Conservation (phyloP, 2,797 vertebrate species). For the Melanitta fusca region DNA sequence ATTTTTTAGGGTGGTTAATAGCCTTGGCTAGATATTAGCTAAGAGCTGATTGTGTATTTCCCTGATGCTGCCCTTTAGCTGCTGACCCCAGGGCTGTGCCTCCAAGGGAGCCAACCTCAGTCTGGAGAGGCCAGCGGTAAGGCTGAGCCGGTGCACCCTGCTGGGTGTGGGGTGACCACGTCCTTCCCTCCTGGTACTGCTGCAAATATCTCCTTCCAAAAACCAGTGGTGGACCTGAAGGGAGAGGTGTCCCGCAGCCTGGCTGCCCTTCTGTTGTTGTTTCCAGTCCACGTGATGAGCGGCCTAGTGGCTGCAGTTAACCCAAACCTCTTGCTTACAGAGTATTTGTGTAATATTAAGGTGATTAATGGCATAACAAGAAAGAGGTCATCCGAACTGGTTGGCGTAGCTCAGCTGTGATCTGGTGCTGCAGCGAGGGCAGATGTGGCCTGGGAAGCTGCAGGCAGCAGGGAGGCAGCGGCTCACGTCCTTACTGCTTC, state of each 20-base stretch:
- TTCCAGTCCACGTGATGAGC: fast-evolving
- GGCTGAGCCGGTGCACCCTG: neutral
- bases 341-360: neutral
- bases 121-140: neutral
- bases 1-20: neutral
- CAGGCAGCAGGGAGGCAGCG: neutral
- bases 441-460: neutral
- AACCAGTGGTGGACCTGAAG: neutral
- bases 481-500: neutral
- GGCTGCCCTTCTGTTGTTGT: neutral
- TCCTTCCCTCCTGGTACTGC: too few species aligned
- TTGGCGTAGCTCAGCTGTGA: neutral
- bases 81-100: neutral
- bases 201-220: neutral
- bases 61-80: neutral
- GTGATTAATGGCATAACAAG: neutral
- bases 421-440: too few species aligned
- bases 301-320: neutral
- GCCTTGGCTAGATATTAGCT: neutral
- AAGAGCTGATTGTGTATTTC: neutral
- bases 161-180: too few species aligned
- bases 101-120: neutral
- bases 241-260: neutral
- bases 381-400: neutral
- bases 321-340: neutral